These are phyloP conservation scores for Microtus ochrogaster DNA, from an alignment of 2,113 vertebrate species.

Conservation along the genomic window DNA sequence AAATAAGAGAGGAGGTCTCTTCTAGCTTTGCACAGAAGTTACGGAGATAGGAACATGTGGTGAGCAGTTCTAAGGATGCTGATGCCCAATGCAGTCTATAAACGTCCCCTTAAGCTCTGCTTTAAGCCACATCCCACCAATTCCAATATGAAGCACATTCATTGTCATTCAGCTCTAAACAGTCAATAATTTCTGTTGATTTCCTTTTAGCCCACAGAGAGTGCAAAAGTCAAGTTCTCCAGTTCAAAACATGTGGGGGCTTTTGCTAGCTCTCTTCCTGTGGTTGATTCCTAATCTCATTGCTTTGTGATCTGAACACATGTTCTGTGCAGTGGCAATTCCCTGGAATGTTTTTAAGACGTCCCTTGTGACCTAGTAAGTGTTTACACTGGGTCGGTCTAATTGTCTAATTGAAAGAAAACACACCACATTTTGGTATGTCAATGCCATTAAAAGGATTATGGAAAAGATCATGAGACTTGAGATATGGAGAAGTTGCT, in stretches of 20 bases:
- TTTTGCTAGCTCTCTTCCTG: background rate
- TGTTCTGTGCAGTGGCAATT: background rate
- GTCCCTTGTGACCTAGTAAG: slow-evolving; percentile 7
- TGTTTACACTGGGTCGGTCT: background rate
- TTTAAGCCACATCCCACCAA: background rate
- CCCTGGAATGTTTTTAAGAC: slow-evolving; percentile 44
- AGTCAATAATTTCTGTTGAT: slow-evolving; percentile 18
- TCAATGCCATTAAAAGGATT: slow-evolving; percentile 55
- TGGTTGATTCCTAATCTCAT: slow-evolving; percentile 13
- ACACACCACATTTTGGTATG: background rate
- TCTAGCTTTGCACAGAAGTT: background rate
- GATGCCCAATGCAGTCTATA: background rate
- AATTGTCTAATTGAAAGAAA: background rate
- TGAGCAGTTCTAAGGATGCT: background rate
- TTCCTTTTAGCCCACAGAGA: slow-evolving; percentile 6
- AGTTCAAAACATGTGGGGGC: background rate
- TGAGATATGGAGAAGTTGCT: slow-evolving; percentile 29
- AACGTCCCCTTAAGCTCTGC: slow-evolving; percentile 6
- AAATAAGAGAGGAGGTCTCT: background rate
- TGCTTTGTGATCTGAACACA: slow-evolving; percentile 16
- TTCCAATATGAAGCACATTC: background rate
- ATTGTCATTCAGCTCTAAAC: slow-evolving; percentile 37
- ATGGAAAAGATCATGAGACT: slow-evolving; percentile 36
- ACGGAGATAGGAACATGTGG: background rate
- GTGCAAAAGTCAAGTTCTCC: background rate